Base-by-base conservation (phyloP, 2,888 invertebrate genomes). In the Drosophila prolongata region DNA sequence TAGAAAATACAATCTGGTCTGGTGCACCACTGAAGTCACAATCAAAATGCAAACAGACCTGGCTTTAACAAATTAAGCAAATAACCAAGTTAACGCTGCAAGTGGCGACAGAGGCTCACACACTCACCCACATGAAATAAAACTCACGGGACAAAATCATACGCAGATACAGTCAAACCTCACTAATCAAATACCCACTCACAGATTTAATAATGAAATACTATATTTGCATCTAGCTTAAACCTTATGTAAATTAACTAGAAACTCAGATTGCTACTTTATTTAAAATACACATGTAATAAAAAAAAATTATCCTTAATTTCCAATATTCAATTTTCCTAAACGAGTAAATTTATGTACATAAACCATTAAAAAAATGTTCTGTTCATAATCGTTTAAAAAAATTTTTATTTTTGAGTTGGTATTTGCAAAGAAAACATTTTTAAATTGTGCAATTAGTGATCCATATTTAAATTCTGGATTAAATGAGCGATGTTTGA, bases 1-100 rank as follows among this genome's bases (percentile, higher is more conserved):
- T 11, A 5, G 19, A 50, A 38, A 38, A 64, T 34, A 44, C 58
- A 59, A 11, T 19, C 44, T 14, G 10, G n/a, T 19, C 16, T 42
- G 16, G 40, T 53, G 61, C 47, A 50, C 13, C n/a, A 16, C 19
- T 35, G 35, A 53, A 14, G 47, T 52, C 81, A 70, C 82, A 84
- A 87, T 84, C 82, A 80, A 77, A 80, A 72, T 70, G 79, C 77
- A 84, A 87, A 87, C 79, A 84, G 59, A 75, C 57, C 69, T 55
- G 42, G 67, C 68, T 73, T 72, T 78, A 77, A 84, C 67, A 75
- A 85, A 75, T 79, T 76, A 66, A 82, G 66, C 73, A 87, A 87
- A 77, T 74, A 84, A 66, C 62, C 44, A 76, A 87, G 80, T 81
- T 79, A 84, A 78, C 62, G 76, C 46, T 46, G 76, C 57, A 56